Evolutionary conservation across 2,113 vertebrate species (phyloP), one percentile per base, ranked within the genome.

Genomic region (Antennarius striatus): DNA sequence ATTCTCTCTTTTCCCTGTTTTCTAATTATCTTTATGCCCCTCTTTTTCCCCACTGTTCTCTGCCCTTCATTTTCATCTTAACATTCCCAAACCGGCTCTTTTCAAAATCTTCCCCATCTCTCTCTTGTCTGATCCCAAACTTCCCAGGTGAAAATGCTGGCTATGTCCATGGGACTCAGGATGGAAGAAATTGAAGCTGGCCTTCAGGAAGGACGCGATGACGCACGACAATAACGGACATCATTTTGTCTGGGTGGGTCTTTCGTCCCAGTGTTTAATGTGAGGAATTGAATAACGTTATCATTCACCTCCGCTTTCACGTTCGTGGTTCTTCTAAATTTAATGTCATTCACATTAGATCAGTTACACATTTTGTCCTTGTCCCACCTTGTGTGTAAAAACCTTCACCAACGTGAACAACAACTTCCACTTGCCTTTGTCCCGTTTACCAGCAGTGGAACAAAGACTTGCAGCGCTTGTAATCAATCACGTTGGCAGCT

Each of bases 81-180:
- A 16, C 9, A 17, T 46, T 46, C 15, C 13, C 4, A 65, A 57
- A 3, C 7, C n/a, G 29, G 48, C 15, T 12, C 22, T 57, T 6
- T 29, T 56, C 6, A 62, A 58, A 68, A 42, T 6, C 17, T 9
- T 46, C 32, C 58, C 22, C 22, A 22, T 46, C 10, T 36, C 53
- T 68, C 55, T 59, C 51, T 32, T 45, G n/a, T 16, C 60, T 36
- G 53, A 7, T 29, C 45, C 30, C 53, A 30, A 51, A 49, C 6
- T 16, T 57, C 77, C 36, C 71, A 93, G 91, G 90, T 93, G 81
- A 93, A 92, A 70, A 73, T 84, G 68, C 61, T 93, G 56, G 82
- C 91, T 30, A 51, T 92, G 74, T 83, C 87, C 50, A 87, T 93
- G 85, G 90, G 84, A 4, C 86, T 89, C 48, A 83, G 76, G 68